Evolutionary conservation across 2,888 invertebrate genomes (phyloP).

Genomic region (Lithophane socia): DNA sequence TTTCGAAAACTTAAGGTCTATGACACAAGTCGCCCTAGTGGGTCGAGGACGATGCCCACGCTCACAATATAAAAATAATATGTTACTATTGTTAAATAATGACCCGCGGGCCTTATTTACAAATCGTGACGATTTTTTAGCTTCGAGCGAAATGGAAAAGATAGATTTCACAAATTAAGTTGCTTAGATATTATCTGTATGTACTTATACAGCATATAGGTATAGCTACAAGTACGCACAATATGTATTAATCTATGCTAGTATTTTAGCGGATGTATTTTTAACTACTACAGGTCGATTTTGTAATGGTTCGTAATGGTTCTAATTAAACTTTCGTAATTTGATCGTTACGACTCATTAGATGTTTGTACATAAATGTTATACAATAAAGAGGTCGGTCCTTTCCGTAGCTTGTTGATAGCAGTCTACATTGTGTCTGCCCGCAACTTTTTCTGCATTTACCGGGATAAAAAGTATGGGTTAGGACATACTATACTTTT

Average conservation of each 20-base stretch:
- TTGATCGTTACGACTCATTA: background rate
- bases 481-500: too few relatives aligned
- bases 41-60: conserved; percentile 54
- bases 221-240: background rate
- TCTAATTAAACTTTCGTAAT: conserved; percentile 13
- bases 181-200: background rate
- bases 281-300: background rate
- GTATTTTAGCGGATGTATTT: background rate
- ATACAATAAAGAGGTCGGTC: background rate
- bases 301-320: background rate
- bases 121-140: conserved; percentile 5
- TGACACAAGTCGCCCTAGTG: conserved; percentile 25
- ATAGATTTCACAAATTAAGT: background rate
- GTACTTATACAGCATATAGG: background rate
- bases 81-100: conserved; percentile 17
- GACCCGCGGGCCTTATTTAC: background rate
- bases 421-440: background rate
- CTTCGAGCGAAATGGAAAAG: background rate
- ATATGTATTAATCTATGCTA: background rate
- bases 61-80: conserved; percentile 19
- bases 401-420: background rate
- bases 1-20: conserved; percentile 30
- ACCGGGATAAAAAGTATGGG: too few relatives aligned
- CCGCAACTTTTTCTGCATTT: too few relatives aligned
- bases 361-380: background rate